Percentiles rank a stretch among this genome's conserved stretches.
These are phyloP conservation scores for Typhlichthys eigenmanni DNA, from an alignment of 2,797 vertebrate genomes.

Conservation along the genomic window DNA sequence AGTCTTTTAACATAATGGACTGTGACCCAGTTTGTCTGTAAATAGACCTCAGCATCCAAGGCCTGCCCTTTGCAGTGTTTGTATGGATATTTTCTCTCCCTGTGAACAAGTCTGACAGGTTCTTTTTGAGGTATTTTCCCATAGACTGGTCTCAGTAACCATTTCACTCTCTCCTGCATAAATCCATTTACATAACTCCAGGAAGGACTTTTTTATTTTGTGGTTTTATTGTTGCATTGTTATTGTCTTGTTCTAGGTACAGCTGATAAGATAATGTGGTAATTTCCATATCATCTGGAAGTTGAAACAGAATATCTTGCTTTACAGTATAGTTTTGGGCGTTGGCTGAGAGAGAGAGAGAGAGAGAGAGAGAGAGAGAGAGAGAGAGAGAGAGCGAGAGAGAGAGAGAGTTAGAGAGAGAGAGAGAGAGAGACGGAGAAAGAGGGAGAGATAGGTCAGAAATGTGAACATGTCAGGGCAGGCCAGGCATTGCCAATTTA, in stretches of 20 bases:
- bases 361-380: slow-evolving; percentile 25
- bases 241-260: background rate
- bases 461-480: slow-evolving; percentile 63
- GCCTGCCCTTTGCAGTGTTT: slow-evolving; percentile 5
- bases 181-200: slow-evolving; percentile 7
- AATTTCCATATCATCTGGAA: background rate
- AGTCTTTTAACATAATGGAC: slow-evolving; percentile 21
- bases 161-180: slow-evolving; percentile 8
- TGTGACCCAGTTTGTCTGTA: slow-evolving; percentile 7
- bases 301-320: slow-evolving; percentile 5
- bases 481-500: slow-evolving; percentile 30
- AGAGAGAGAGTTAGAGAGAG: too few relatives aligned
- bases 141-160: background rate
- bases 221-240: background rate
- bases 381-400: slow-evolving; percentile 45
- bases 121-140: slow-evolving; percentile 28
- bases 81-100: slow-evolving; percentile 25
- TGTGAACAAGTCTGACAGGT: slow-evolving; percentile 54
- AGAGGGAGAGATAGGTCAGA: slow-evolving; percentile 40
- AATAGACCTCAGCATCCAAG: slow-evolving; percentile 10
- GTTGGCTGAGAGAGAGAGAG: slow-evolving; percentile 63
- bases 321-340: slow-evolving; percentile 62
- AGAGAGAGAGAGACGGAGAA: slow-evolving; percentile 32
- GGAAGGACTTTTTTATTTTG: background rate
- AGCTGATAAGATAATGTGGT: too few relatives aligned